phyloP scores from a whole-genome alignment of 2,113 vertebrate species.

The Psephotus haematonotus region DNA sequence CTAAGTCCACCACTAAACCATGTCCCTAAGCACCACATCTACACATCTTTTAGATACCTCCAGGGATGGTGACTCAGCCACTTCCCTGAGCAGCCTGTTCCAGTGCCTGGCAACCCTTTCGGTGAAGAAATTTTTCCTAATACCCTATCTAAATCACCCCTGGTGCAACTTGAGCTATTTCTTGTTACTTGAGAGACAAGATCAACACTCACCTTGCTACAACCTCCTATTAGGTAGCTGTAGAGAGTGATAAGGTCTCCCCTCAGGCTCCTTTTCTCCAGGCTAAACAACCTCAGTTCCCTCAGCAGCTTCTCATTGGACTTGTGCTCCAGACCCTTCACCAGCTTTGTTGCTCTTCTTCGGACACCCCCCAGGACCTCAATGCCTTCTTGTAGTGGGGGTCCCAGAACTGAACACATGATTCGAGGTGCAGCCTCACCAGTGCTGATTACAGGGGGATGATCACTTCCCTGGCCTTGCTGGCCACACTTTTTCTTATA shows the following conservation, averaged over 20 bases:
- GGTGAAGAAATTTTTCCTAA: neutral
- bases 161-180: neutral
- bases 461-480: neutral
- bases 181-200: neutral
- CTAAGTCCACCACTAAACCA: neutral
- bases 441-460: accelerated
- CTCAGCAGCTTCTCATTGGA: neutral
- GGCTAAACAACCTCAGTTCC: neutral
- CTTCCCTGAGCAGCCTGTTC: neutral
- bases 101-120: neutral
- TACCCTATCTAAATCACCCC: neutral
- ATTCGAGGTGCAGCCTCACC: neutral
- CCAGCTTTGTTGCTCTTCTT: accelerated
- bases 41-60: neutral
- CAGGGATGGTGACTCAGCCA: neutral
- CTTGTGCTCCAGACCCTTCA: neutral
- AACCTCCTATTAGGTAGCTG: neutral
- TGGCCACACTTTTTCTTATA: neutral
- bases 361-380: accelerated
- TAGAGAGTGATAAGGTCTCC: neutral
- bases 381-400: neutral
- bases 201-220: neutral
- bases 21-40: neutral
- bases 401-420: neutral
- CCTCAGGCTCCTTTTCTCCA: neutral